phyloP scores from a whole-genome alignment of 1,140 invertebrate species.

The Nymphalis io region DNA sequence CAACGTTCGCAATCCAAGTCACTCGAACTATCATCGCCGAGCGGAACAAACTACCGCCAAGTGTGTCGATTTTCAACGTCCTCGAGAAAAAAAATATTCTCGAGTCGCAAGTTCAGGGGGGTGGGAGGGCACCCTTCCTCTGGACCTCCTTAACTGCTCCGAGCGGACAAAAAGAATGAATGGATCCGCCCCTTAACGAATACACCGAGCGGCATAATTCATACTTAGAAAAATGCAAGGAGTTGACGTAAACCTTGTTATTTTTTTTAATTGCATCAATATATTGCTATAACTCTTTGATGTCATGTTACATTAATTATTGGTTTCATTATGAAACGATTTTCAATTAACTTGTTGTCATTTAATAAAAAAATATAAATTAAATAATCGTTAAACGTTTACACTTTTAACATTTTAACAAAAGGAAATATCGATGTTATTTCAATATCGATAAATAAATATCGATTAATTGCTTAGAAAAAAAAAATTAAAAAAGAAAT shows the following conservation, averaged over 20 bases:
- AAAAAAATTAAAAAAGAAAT: neutral
- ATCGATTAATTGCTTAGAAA: neutral
- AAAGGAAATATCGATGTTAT: neutral
- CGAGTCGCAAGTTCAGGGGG: slow-evolving; percentile 75
- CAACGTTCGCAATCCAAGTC: slow-evolving; percentile 65
- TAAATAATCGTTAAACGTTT: too few relatives aligned
- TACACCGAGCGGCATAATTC: slow-evolving; percentile 80
- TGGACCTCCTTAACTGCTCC: slow-evolving; percentile 75
- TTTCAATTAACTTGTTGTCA: too few relatives aligned
- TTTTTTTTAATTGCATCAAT: slow-evolving; percentile 51
- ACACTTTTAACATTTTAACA: too few relatives aligned
- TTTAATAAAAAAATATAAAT: too few relatives aligned
- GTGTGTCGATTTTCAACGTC: slow-evolving; percentile 79
- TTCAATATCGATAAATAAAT: neutral
- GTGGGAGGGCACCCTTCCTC: slow-evolving; percentile 51
- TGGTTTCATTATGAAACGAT: neutral
- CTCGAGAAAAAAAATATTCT: slow-evolving; percentile 79
- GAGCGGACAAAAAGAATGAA: slow-evolving; percentile 80
- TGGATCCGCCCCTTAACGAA: slow-evolving; percentile 79
- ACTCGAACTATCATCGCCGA: slow-evolving; percentile 75
- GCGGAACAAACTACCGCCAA: slow-evolving; percentile 77
- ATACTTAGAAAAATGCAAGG: slow-evolving; percentile 78
- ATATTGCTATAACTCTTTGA: slow-evolving; percentile 4
- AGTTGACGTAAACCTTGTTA: slow-evolving; percentile 70
- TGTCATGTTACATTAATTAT: slow-evolving; percentile 6